phyloP scores from a whole-genome alignment of 2,113 vertebrate genomes.

The Rhipidura dahli region DNA sequence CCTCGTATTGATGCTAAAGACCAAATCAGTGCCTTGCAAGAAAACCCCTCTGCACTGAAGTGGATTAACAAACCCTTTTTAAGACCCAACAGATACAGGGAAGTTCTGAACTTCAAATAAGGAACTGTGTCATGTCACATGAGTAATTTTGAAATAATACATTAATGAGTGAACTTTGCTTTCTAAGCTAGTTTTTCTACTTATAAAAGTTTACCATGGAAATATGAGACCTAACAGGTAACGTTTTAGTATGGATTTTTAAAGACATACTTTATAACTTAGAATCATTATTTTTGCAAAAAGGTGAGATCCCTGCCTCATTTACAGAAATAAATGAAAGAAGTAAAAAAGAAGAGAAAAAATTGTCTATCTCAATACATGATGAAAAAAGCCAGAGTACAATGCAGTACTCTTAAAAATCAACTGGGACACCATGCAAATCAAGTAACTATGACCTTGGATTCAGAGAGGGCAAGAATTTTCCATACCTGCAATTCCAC shows the following conservation, averaged over 20 bases:
- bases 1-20: background rate
- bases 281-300: background rate
- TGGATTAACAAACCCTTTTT: constrained; percentile 1
- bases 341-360: background rate
- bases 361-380: background rate
- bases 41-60: background rate
- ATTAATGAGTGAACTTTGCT: background rate
- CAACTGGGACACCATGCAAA: background rate
- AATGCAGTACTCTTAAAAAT: background rate
- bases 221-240: background rate
- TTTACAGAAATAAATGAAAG: background rate
- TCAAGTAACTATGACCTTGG: background rate
- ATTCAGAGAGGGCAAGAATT: background rate
- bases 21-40: background rate
- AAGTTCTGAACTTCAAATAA: constrained; percentile 53
- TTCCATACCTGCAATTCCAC: background rate
- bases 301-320: background rate
- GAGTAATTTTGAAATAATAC: constrained; percentile 43
- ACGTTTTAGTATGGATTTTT: background rate
- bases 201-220: background rate
- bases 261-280: background rate
- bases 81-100: background rate
- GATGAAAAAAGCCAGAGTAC: background rate
- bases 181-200: background rate
- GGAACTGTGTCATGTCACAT: constrained; percentile 53